These are phyloP conservation scores for Pristionchus japonicus DNA, from an alignment of 2,888 invertebrate species.

Conservation along the genomic window DNA sequence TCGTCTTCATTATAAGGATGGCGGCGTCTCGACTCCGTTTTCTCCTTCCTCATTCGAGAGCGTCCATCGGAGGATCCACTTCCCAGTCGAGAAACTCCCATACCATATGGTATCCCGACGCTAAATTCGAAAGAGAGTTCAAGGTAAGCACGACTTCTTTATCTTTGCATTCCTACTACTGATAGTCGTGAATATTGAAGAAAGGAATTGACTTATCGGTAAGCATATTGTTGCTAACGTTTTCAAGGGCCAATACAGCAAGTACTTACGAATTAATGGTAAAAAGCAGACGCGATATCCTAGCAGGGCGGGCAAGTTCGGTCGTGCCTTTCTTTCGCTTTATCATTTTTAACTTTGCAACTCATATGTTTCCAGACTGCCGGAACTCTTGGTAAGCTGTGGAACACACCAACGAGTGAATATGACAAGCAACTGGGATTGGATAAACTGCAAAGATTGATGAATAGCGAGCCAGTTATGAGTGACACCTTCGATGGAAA, in stretches of 20 bases:
- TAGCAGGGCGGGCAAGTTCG: too few relatives aligned
- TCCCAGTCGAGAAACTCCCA: constrained; percentile 63
- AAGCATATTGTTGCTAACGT: too few relatives aligned
- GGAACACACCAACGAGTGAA: constrained; percentile 59
- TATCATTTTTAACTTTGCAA: not conserved
- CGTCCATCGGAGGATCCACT: constrained; percentile 41
- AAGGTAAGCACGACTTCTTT: constrained; percentile 56
- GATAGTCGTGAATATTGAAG: too few relatives aligned
- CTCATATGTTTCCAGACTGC: constrained; percentile 54
- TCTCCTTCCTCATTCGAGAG: constrained; percentile 22
- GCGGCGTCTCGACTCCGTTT: constrained; percentile 38
- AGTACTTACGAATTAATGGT: too few relatives aligned
- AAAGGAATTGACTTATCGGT: too few relatives aligned
- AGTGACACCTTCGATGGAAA: constrained; percentile 64
- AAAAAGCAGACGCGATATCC: too few relatives aligned
- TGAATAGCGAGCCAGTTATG: constrained; percentile 60
- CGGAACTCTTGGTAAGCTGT: constrained; percentile 64
- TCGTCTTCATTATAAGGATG: too few relatives aligned
- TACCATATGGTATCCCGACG: constrained; percentile 74
- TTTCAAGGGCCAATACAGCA: too few relatives aligned
- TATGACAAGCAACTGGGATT: constrained; percentile 63
- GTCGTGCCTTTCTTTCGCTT: too few relatives aligned
- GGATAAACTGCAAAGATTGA: constrained; percentile 65
- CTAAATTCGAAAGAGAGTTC: constrained; percentile 72
- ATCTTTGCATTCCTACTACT: not conserved